phyloP scores from a whole-genome alignment of 1,140 invertebrate species.

The Zaprionus ghesquierei region DNA sequence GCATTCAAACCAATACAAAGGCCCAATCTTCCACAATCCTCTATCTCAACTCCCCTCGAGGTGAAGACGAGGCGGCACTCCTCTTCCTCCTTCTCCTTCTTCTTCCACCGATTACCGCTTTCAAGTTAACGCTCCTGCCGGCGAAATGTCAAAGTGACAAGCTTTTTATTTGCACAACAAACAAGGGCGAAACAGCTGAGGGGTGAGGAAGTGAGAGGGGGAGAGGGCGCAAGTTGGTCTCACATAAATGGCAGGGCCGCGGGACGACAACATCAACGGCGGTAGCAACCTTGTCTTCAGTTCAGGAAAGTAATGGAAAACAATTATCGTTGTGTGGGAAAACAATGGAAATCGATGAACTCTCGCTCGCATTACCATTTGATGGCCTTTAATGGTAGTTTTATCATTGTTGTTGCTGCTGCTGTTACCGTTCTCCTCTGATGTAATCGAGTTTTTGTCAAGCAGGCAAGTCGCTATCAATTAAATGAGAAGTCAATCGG shows the following conservation, averaged over 20 bases:
- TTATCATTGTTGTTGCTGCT: not conserved
- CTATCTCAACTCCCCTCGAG: not conserved
- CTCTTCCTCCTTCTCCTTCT: too few relatives aligned
- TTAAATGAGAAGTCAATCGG: not conserved
- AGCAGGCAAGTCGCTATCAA: not conserved
- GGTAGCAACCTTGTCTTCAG: constrained; percentile 32
- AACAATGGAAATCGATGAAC: constrained; percentile 27
- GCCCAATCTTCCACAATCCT: not conserved
- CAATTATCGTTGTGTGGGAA: constrained; percentile 47
- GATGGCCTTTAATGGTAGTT: constrained; percentile 1
- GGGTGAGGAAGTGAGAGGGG: not conserved
- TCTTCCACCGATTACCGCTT: too few relatives aligned
- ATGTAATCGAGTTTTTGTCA: not conserved
- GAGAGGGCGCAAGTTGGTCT: not conserved
- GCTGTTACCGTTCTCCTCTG: not conserved
- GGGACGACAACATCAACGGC: not conserved
- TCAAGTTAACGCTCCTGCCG: constrained; percentile 45
- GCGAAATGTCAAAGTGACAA: constrained; percentile 54
- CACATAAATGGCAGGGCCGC: constrained; percentile 35
- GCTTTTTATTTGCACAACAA: constrained; percentile 46
- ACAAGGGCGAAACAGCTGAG: not conserved
- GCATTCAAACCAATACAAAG: constrained; percentile 21
- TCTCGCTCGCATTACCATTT: not conserved
- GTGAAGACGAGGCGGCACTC: constrained; percentile 34
- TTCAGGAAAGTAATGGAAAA: constrained; percentile 23